Conservation (phyloP, 2,888 invertebrate species). For the Helicoverpa assulta region DNA sequence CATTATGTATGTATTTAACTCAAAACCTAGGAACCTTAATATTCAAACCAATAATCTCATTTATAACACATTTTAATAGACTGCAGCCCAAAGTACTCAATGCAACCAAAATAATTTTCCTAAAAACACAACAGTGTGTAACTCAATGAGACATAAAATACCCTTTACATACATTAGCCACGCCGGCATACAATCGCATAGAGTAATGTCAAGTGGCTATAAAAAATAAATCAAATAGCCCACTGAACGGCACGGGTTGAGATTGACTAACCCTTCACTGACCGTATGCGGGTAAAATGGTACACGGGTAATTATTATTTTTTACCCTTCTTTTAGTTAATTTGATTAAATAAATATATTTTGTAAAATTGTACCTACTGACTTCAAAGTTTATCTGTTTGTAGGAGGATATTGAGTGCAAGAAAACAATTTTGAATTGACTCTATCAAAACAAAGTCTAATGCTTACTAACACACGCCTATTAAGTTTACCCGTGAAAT, state of each 20-base stretch:
- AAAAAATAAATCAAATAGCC: constrained; percentile 83
- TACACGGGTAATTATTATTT: constrained; percentile 65
- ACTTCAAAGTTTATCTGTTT: no score
- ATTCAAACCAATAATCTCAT: neutral
- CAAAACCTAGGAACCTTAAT: neutral
- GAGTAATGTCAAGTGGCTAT: constrained; percentile 72
- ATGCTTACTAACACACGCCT: no score
- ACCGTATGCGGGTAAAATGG: constrained; percentile 76
- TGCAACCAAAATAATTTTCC: neutral
- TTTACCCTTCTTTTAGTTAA: constrained; percentile 3
- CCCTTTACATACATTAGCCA: constrained; percentile 73
- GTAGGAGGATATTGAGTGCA: no score
- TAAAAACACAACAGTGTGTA: constrained; percentile 31
- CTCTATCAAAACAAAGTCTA: no score
- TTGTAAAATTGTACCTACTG: no score
- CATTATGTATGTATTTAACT: no score
- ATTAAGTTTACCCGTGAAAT: no score
- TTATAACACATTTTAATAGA: no score
- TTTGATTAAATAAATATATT: no score
- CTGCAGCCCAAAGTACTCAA: constrained; percentile 3
- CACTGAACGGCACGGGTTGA: constrained; percentile 68
- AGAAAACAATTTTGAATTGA: no score
- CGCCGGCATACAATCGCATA: constrained; percentile 81
- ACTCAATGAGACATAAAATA: constrained; percentile 50
- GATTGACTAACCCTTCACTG: constrained; percentile 74